These are phyloP conservation scores for Dynastes hyllus DNA, from an alignment of 2,888 invertebrate genomes.

Conservation along the genomic window DNA sequence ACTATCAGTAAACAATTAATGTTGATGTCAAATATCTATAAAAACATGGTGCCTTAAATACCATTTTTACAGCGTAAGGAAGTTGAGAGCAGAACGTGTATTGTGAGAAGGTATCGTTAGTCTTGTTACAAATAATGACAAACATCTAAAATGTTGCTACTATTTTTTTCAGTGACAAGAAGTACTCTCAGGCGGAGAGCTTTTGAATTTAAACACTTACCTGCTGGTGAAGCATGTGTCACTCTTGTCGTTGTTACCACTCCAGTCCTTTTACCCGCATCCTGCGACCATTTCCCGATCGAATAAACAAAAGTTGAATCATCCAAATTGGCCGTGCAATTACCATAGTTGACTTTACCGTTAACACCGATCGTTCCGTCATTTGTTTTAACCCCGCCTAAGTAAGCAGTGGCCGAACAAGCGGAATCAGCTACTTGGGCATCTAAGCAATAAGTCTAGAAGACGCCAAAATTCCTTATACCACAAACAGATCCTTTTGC, in stretches of 20 bases:
- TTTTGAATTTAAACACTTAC: constrained; percentile 52
- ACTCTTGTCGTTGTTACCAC: constrained; percentile 86
- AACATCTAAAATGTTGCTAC: too few species aligned
- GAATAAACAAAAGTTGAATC: constrained; percentile 77
- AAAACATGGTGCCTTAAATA: too few species aligned
- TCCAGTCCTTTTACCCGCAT: constrained; percentile 77
- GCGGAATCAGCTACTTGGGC: constrained; percentile 88
- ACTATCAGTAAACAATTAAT: too few species aligned
- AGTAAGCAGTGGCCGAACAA: constrained; percentile 86
- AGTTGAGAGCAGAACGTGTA: too few species aligned
- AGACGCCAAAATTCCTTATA: too few species aligned
- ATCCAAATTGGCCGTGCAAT: constrained; percentile 77
- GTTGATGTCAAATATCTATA: too few species aligned
- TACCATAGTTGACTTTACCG: constrained; percentile 76
- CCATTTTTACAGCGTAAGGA: too few species aligned
- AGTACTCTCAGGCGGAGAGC: too few species aligned
- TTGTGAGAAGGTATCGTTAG: too few species aligned
- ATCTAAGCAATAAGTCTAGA: constrained; percentile 83
- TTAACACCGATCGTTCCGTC: constrained; percentile 84
- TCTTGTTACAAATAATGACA: too few species aligned
- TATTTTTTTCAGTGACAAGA: too few species aligned
- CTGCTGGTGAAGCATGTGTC: constrained; percentile 85
- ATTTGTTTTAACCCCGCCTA: constrained; percentile 86
- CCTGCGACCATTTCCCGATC: constrained; percentile 82
- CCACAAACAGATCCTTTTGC: too few species aligned